Percentiles rank a stretch among this genome's conserved stretches.
These are phyloP conservation scores for Phthorimaea operculella DNA, from an alignment of 1,140 invertebrate genomes.

Conservation along the genomic window DNA sequence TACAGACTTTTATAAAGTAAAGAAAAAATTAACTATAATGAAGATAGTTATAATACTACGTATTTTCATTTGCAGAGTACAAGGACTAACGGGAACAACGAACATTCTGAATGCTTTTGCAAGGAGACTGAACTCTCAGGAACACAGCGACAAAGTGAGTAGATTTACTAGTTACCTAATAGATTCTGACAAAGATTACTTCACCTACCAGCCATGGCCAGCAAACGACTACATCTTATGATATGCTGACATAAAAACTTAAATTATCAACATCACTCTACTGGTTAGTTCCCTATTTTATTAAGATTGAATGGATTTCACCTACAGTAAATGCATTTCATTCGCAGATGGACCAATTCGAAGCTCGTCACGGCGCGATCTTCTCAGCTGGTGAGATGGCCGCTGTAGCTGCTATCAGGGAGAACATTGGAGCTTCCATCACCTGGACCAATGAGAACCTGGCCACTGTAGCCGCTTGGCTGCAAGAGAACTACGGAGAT, in stretches of 20 bases:
- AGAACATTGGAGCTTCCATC: slow-evolving; percentile 48
- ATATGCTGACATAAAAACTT: too few species aligned
- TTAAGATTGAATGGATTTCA: too few species aligned
- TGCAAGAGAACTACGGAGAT: slow-evolving; percentile 29
- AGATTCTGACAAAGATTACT: too few species aligned
- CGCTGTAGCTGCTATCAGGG: slow-evolving; percentile 35
- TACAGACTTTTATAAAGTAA: too few species aligned
- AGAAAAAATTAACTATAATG: too few species aligned
- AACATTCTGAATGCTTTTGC: slow-evolving; percentile 54
- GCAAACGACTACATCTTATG: too few species aligned
- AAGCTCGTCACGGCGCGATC: slow-evolving; percentile 25
- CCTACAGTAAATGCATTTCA: background rate
- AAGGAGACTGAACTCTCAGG: slow-evolving; percentile 33
- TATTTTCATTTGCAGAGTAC: slow-evolving; percentile 35
- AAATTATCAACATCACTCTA: too few species aligned
- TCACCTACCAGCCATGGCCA: too few species aligned
- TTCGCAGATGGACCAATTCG: slow-evolving; percentile 36
- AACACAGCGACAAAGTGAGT: slow-evolving; percentile 33
- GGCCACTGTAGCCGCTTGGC: slow-evolving; percentile 35
- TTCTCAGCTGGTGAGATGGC: slow-evolving; percentile 49
- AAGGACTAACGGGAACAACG: slow-evolving; percentile 50
- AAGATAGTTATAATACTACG: too few species aligned
- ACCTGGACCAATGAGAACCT: slow-evolving; percentile 35
- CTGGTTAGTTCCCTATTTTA: too few species aligned
- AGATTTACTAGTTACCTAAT: too few species aligned